Conservation (phyloP, 2,797 vertebrate genomes). For the Columba guinea region DNA sequence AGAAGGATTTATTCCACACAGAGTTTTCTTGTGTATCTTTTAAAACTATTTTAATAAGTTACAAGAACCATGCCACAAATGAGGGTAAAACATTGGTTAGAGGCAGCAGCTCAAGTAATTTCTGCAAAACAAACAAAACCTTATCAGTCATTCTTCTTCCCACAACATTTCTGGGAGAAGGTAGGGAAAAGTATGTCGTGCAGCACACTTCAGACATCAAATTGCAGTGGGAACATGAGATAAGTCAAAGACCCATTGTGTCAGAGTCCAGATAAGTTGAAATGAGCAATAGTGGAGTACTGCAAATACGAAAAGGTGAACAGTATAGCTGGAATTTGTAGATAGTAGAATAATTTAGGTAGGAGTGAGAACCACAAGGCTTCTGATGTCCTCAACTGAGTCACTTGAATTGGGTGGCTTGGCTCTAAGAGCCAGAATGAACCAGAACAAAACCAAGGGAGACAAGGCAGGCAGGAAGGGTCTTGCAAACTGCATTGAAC, state of each 20-base stretch:
- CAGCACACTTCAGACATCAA: neutral
- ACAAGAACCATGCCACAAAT: neutral
- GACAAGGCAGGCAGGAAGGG: neutral
- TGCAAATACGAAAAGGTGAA: neutral
- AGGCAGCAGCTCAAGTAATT: neutral
- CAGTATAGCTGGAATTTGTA: neutral
- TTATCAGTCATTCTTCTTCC: neutral
- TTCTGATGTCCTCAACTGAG: neutral
- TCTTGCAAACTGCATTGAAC: neutral
- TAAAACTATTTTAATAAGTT: neutral
- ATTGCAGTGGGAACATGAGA: neutral
- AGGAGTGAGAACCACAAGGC: neutral
- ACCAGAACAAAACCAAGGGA: neutral
- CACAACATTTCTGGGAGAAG: neutral
- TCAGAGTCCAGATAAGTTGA: neutral
- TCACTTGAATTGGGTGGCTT: accelerated
- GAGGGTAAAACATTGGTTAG: neutral
- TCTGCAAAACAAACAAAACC: neutral
- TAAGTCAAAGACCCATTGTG: neutral
- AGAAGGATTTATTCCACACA: neutral
- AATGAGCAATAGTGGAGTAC: neutral
- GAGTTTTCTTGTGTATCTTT: neutral
- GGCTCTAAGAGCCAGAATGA: neutral
- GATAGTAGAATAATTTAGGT: neutral
- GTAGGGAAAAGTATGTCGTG: neutral